Base-by-base conservation (phyloP, 2,113 vertebrate genomes). In the Pseudorhombus dupliciocellatus region DNA sequence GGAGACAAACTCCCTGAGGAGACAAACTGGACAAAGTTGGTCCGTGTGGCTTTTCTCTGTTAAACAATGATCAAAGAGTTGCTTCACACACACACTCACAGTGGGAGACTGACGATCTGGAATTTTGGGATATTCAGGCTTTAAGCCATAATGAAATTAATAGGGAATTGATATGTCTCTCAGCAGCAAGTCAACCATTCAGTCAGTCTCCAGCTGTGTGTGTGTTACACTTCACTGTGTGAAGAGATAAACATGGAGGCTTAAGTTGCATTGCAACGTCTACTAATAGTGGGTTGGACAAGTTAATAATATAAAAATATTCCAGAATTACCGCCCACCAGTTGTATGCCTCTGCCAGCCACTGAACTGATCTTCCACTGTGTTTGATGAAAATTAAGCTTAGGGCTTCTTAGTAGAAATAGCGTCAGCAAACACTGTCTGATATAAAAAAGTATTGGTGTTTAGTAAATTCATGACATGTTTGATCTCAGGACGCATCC, bases 41-140 rank as follows among this genome's bases (percentile, higher is more conserved):
- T 52, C 15, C 37, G n/a, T 50, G 26, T 70, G 64, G 63, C 65
- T 59, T 71, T 71, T 22, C 71, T 75, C 37, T 64, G 31, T 72
- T 75, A 42, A 61, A 73, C 30, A 59, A 54, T 76, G 57, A 83
- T 74, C 63, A 81, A 63, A 83, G 37, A 67, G 22, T 20, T 42
- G 48, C 26, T 22, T 46, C 37, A 8, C 20, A 51, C 48, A 51
- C 20, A 11, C 20, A 6, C 20, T 11, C 16, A 60, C 66, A 71
- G 61, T 22, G 37, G 64, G 54, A 81, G 34, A 52, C 2, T 53
- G 12, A 18, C 26, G 50, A 79, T 42, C 50, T 44, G 42, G 52
- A 63, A 62, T 63, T 61, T 71, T 31, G 21, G 58, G 46, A 68
- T 59, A 61, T 75, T 77, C n/a, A 67, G 69, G 25, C 37, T 74